phyloP scores from a whole-genome alignment of 2,797 vertebrate species.

The Sebastes flavidus region DNA sequence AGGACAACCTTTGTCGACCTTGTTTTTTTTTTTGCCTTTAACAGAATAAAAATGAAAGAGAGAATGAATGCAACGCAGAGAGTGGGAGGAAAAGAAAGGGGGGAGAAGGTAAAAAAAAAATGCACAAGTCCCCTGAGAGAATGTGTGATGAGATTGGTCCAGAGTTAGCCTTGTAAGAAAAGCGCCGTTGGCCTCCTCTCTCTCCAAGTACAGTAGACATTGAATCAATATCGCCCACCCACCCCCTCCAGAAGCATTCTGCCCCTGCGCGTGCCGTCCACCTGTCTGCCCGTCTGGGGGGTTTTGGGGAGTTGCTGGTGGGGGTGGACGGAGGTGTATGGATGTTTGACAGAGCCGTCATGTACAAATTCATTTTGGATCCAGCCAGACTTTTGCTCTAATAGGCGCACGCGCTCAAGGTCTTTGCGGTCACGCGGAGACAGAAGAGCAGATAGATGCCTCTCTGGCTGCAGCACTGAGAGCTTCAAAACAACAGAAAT shows the following conservation, averaged over 20 bases:
- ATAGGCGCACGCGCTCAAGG: slow-evolving; percentile 68
- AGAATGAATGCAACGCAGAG: slow-evolving; percentile 66
- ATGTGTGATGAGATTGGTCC: slow-evolving; percentile 75
- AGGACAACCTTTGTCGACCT: slow-evolving; percentile 78
- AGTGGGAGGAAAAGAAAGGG: slow-evolving; percentile 53
- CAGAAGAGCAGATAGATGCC: slow-evolving; percentile 35
- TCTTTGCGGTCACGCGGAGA: slow-evolving; percentile 63
- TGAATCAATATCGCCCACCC: slow-evolving; percentile 77
- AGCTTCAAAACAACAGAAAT: slow-evolving; percentile 28
- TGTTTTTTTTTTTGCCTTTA: slow-evolving; percentile 76
- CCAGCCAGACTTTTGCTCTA: slow-evolving; percentile 69
- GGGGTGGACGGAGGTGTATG: slow-evolving; percentile 44
- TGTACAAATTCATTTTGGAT: slow-evolving; percentile 79
- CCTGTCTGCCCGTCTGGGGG: slow-evolving; percentile 64
- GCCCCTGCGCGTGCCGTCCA: slow-evolving; percentile 65
- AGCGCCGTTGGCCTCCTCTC: slow-evolving; percentile 68
- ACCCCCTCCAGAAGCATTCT: slow-evolving; percentile 59
- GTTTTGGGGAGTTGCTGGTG: slow-evolving; percentile 26
- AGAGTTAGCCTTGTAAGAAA: slow-evolving; percentile 80
- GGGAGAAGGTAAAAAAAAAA: slow-evolving; percentile 41
- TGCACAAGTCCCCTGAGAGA: slow-evolving; percentile 72
- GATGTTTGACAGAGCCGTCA: slow-evolving; percentile 77
- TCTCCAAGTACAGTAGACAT: slow-evolving; percentile 76
- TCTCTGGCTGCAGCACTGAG: slow-evolving; percentile 6
- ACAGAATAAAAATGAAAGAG: slow-evolving; percentile 81